A percentile compares a stretch with the other conserved stretches of the same genome.
These are phyloP conservation scores for Callionymus lyra DNA, from an alignment of 2,113 vertebrate species.

Conservation along the genomic window DNA sequence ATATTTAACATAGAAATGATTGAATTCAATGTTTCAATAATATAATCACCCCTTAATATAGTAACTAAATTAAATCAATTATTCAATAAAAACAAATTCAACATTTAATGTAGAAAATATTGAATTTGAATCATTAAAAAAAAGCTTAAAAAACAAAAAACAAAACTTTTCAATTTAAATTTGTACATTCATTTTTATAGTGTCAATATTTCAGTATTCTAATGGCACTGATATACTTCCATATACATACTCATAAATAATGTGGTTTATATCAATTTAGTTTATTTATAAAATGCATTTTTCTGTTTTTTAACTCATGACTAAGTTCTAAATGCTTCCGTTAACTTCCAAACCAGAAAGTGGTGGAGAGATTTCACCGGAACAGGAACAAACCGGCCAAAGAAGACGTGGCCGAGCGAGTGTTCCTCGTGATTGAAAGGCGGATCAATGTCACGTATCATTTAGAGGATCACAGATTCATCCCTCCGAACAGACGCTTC, in stretches of 20 bases:
- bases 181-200: background rate
- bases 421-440: slow-evolving; percentile 64
- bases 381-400: slow-evolving; percentile 66
- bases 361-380: slow-evolving; percentile 78
- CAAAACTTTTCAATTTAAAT: background rate
- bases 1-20: no score
- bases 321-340: background rate
- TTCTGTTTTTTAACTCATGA: background rate
- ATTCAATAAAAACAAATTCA: no score
- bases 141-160: no score
- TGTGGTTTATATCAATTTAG: background rate
- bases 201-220: background rate
- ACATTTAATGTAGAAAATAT: no score
- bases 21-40: background rate
- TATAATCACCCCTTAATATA: no score
- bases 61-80: no score
- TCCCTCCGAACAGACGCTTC: slow-evolving; percentile 71
- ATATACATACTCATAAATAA: no score
- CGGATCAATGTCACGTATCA: slow-evolving; percentile 75
- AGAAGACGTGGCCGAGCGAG: slow-evolving; percentile 73
- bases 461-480: slow-evolving; percentile 59
- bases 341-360: slow-evolving; percentile 57
- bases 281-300: background rate
- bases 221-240: no score
- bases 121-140: no score